Conservation (phyloP, 2,888 invertebrate species). For the Drosophila quasianomalipes region DNA sequence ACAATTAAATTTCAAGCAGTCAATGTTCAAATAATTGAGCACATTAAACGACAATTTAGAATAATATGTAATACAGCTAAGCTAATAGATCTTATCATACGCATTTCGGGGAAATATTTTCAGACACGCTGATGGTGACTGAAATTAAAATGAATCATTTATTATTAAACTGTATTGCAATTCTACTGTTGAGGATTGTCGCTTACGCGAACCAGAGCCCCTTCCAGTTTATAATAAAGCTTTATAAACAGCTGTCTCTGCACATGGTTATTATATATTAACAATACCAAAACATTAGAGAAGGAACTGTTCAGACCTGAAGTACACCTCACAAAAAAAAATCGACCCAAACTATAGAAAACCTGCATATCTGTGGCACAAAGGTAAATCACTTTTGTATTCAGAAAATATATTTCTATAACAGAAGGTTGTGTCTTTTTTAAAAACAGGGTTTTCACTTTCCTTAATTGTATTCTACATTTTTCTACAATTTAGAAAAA, state of each 20-base stretch:
- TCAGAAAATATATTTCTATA: background rate
- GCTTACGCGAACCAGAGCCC: too few species aligned
- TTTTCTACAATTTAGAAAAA: too few species aligned
- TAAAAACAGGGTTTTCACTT: too few species aligned
- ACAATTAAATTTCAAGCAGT: background rate
- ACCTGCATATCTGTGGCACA: background rate
- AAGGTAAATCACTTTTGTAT: background rate
- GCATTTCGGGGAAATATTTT: background rate
- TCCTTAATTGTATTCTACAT: too few species aligned
- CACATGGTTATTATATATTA: too few species aligned
- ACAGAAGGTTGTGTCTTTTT: background rate
- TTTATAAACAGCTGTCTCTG: too few species aligned
- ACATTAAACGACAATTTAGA: background rate
- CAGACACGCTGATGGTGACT: background rate
- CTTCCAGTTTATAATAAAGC: too few species aligned
- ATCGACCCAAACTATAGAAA: background rate
- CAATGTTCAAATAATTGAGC: background rate
- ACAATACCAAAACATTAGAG: too few species aligned
- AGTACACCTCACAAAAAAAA: background rate
- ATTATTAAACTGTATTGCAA: background rate
- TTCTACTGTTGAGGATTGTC: background rate
- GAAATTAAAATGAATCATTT: background rate
- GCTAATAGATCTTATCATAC: background rate
- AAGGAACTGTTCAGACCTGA: too few species aligned
- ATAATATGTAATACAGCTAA: background rate